Conservation (phyloP, 2,888 invertebrate species). For the Artemia sinica region DNA sequence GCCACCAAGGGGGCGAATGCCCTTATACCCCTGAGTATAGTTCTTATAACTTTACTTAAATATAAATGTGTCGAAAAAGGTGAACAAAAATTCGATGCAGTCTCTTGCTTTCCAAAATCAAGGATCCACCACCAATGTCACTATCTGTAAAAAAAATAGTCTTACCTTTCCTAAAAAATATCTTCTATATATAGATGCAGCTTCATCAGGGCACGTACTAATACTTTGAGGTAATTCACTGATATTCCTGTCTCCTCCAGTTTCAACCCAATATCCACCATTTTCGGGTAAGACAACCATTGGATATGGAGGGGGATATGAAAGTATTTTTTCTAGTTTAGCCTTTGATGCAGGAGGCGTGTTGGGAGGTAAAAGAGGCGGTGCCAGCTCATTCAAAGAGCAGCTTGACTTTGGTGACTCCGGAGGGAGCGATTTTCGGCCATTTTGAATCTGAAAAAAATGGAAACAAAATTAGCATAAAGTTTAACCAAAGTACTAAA, state of each 20-base stretch:
- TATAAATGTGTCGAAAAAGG: too few relatives aligned
- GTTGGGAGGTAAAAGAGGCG: background rate
- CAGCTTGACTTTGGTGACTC: background rate
- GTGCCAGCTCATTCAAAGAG: background rate
- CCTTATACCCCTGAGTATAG: too few relatives aligned
- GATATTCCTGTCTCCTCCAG: background rate
- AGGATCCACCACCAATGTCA: too few relatives aligned
- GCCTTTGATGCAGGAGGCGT: background rate
- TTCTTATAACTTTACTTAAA: too few relatives aligned
- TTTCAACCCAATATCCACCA: background rate
- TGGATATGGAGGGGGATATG: slow-evolving; percentile 3
- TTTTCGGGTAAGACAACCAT: background rate
- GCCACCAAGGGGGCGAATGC: too few relatives aligned
- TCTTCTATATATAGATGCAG: background rate
- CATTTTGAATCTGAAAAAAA: slow-evolving; percentile 13
- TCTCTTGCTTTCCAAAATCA: too few relatives aligned
- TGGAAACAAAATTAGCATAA: too few relatives aligned
- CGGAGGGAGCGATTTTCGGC: background rate
- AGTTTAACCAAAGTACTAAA: too few relatives aligned
- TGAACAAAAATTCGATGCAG: too few relatives aligned
- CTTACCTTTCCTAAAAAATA: slow-evolving; percentile 12
- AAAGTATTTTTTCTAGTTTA: background rate
- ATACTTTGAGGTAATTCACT: background rate
- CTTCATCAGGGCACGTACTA: background rate
- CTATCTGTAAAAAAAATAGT: too few relatives aligned